Base-by-base conservation (phyloP, 2,113 vertebrate genomes). In the Indri indri region DNA sequence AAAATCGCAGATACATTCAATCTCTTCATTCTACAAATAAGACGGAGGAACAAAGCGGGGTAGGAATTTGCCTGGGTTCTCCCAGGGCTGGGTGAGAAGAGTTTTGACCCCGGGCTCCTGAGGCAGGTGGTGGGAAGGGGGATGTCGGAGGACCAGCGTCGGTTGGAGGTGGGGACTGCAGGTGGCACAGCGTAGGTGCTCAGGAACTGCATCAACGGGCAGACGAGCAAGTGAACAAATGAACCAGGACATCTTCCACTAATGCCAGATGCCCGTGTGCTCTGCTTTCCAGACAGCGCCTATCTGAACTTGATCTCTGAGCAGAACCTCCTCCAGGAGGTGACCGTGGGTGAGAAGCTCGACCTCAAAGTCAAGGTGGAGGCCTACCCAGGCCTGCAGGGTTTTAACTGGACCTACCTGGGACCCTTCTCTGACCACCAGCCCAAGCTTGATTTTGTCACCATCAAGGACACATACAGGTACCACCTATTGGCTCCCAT, bases 301-400 rank as follows among this genome's bases (percentile, higher is more conserved):
- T 99, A 99, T 42, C 82, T 99, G 88, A 95, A 98, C 68, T 95
- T 99, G 89, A 98, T 95, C 70, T 99, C 99, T 7, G 96, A 98
- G 70, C 96, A 99, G 88, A 98, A 93, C 87, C 98, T 98, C 42
- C 98, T 89, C 1, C 98, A 99, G n/a, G 98, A 99, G 66, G 98
- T 99, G 81, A 97, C 97, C 0, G 90, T 99, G 88, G 99, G 99
- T 32, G 98, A 99, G 9, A 99, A 97, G 87, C 96, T 99, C 89
- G 71, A 98, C 70, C 98, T 99, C 50, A 96, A 71, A 1, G 99
- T 99, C 45, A 71, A 97, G 18, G 98, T 99, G 20, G 98, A 99
- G 57, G 99, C 99, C 18, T 99, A 99, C 70, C 99, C 99, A 4
- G 84, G 92, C 59, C 98, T 99, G 45, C 97, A 95, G 7, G 45